Conservation (phyloP, 92 coral and sea anemone species). For the Palythoa caribaeorum region DNA sequence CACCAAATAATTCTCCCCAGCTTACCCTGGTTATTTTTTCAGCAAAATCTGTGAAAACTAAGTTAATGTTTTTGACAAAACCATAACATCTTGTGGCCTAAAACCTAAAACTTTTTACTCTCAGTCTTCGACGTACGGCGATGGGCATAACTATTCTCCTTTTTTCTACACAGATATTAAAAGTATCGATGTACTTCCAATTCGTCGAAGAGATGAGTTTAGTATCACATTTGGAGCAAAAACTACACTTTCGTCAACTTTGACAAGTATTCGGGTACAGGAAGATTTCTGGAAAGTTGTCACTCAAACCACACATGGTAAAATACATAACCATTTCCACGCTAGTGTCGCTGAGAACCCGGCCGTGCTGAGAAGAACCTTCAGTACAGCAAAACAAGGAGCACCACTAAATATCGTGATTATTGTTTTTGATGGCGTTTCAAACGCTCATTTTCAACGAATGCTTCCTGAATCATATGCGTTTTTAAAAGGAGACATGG, state of each 20-base stretch:
- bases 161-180: constrained; percentile 12
- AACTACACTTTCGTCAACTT: neutral
- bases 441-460: constrained; percentile 83
- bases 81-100: no score
- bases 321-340: constrained; percentile 56
- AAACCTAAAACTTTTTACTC: no score
- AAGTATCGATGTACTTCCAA: constrained; percentile 16
- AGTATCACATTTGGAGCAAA: constrained; percentile 1
- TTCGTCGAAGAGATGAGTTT: constrained; percentile 42
- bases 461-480: constrained; percentile 70
- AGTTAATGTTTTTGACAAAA: no score
- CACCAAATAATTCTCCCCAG: no score
- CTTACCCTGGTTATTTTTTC: no score
- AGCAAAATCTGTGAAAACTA: no score
- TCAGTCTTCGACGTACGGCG: no score
- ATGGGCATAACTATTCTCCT: no score
- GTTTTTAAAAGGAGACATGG: constrained; percentile 62
- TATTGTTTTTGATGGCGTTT: constrained; percentile 70
- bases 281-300: constrained; percentile 66
- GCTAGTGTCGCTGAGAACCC: constrained; percentile 71
- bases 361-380: constrained; percentile 63
- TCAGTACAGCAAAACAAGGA: constrained; percentile 18
- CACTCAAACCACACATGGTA: constrained; percentile 39
- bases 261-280: constrained; percentile 19
- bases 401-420: constrained; percentile 72